phyloP scores from a whole-genome alignment of 2,888 invertebrate genomes.

The Lasioglossum villosulum region DNA sequence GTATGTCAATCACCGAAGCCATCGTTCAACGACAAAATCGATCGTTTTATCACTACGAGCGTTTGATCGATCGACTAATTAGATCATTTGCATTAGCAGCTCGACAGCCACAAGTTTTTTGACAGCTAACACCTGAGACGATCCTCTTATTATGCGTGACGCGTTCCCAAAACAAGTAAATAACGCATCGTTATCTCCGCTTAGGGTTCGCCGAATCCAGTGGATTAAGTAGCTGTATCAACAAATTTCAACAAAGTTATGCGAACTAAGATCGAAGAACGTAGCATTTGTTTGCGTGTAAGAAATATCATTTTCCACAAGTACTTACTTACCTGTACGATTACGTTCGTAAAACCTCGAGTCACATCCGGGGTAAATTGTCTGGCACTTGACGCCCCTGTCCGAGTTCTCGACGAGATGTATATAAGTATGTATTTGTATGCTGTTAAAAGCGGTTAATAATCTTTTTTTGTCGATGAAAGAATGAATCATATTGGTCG shows the following conservation, averaged over 20 bases:
- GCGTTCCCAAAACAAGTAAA: constrained; percentile 41
- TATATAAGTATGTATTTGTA: not conserved
- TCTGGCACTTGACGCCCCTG: not conserved
- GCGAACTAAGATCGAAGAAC: not conserved
- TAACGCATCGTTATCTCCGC: constrained; percentile 21
- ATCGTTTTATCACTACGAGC: constrained; percentile 16
- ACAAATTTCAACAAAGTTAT: not conserved
- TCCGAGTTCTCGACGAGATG: not conserved
- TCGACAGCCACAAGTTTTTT: not conserved
- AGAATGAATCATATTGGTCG: constrained; percentile 6
- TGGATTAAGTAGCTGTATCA: not conserved
- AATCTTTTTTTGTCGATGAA: not conserved
- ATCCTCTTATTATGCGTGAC: not conserved
- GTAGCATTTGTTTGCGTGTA: not conserved
- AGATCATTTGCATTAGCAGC: constrained; percentile 10
- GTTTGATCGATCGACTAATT: not conserved
- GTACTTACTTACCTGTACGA: not conserved
- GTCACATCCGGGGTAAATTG: not conserved
- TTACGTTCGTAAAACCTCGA: not conserved
- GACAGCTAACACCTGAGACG: constrained; percentile 30
- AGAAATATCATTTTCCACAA: not conserved
- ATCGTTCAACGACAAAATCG: constrained; percentile 55
- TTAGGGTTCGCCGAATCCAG: not conserved
- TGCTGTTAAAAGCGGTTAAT: not conserved
- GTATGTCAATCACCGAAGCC: constrained; percentile 72